phyloP scores from a whole-genome alignment of 92 coral and sea anemone species.

The Desmophyllum pertusum region DNA sequence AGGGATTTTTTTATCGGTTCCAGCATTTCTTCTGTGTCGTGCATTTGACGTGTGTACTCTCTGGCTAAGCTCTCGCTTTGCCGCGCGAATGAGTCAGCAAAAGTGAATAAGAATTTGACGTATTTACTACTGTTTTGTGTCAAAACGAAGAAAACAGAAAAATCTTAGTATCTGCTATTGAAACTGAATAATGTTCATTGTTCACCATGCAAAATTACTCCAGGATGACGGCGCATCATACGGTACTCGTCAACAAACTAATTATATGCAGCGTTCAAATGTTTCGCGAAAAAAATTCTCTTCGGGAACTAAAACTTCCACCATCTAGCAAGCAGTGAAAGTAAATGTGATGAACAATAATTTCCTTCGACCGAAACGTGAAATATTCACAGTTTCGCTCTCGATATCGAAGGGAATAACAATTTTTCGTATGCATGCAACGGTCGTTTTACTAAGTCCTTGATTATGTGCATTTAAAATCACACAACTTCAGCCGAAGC shows the following conservation, averaged over 20 bases:
- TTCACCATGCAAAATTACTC: neutral
- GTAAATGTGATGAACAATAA: neutral
- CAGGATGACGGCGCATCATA: neutral
- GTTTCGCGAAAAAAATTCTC: neutral
- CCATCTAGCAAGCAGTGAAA: neutral
- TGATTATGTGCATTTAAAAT: neutral
- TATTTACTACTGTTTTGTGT: no score
- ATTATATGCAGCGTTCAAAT: no score
- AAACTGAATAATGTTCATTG: neutral
- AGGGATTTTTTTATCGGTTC: neutral
- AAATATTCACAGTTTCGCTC: neutral
- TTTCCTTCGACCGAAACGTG: neutral
- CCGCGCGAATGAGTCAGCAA: no score
- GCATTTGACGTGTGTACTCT: neutral
- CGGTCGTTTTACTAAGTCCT: neutral
- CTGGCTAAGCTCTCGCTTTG: neutral
- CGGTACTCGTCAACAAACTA: neutral
- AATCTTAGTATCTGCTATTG: no score
- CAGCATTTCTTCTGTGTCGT: neutral
- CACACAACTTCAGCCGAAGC: neutral
- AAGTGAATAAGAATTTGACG: no score
- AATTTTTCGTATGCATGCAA: neutral
- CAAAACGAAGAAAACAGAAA: no score
- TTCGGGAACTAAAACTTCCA: neutral
- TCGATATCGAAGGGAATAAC: neutral